Evolutionary conservation across 64 coral and sea anemone species (phyloP), one percentile per base, ranked within the genome.

Genomic region (Actinia equina): DNA sequence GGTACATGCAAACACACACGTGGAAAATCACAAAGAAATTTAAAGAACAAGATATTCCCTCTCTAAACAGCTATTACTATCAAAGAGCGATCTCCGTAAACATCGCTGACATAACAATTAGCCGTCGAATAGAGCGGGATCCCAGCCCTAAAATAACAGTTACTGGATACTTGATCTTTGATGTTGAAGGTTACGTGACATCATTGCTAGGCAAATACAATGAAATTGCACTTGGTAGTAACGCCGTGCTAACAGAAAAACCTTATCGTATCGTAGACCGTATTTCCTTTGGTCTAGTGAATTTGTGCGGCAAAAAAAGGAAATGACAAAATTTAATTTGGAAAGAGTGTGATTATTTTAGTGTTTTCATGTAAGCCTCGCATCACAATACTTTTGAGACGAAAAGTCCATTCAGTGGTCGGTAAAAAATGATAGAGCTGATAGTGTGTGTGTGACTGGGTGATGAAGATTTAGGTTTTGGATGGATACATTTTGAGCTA

Each of bases 101-200:
- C 26, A 74, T 74, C 69, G 26, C 69, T 74, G 69, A 74, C 69
- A 74, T 27, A 74, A 74, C 69, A 74, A 74, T 74, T 74, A 74
- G 26, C 9, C 26, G 69, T 74, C 69, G 27, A 74, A 14, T 26
- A 30, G 69, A 41, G 9, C 46, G 12, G 27, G 22, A 27, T 18
- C 25, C 26, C 12, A 13, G 27, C 9, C 25, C n/a, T 27, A 74
- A 74, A 74, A 74, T 11, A 74, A 74, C 69, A 74, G 3, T 74
- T 0, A 41, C 20, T 27, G n/a, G n/a, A 14, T 2, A 74, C 15
- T 8, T 19, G 62, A 65, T n/a, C 25, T 74, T 74, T 1, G 4
- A 41, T 26, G 26, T 11, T 30, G 69, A 8, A 74, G 2, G 69
- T 74, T 26, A 74, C 69, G 69, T n/a, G 69, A 27, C 69, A 74